phyloP scores from a whole-genome alignment of 2,888 invertebrate genomes.

The Thera britannica region DNA sequence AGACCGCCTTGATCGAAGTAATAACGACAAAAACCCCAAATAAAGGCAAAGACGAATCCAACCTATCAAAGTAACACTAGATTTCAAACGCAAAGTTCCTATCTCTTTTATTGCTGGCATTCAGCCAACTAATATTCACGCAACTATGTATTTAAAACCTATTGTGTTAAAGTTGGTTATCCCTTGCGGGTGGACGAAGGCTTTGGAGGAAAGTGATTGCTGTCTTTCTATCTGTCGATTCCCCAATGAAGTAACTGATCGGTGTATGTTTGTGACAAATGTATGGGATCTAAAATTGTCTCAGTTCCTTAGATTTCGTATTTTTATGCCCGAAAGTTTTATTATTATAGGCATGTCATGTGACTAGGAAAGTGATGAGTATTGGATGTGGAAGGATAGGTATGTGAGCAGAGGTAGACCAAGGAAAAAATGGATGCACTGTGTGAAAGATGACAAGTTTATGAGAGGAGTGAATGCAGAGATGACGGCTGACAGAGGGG shows the following conservation, averaged over 20 bases:
- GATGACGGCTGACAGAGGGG: too few species aligned
- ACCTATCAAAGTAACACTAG: slow-evolving; percentile 21
- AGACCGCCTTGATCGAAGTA: neutral
- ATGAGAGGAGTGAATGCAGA: too few species aligned
- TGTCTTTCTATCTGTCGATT: slow-evolving; percentile 35
- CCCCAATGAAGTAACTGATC: slow-evolving; percentile 37
- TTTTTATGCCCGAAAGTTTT: neutral
- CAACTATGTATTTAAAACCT: slow-evolving; percentile 8
- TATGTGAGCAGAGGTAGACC: too few species aligned
- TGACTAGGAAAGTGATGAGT: too few species aligned
- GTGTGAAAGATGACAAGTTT: too few species aligned
- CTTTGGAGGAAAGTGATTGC: slow-evolving; percentile 34
- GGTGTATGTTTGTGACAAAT: slow-evolving; percentile 31
- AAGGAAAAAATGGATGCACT: too few species aligned
- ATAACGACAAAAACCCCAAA: slow-evolving; percentile 1
- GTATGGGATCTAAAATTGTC: neutral
- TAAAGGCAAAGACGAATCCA: slow-evolving; percentile 2
- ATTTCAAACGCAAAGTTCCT: slow-evolving; percentile 17
- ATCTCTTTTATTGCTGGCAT: slow-evolving; percentile 24
- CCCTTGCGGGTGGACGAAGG: slow-evolving; percentile 7
- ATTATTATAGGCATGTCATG: neutral
- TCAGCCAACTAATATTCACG: slow-evolving; percentile 14
- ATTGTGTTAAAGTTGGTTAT: slow-evolving; percentile 14
- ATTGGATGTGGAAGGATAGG: too few species aligned
- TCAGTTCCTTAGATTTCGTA: neutral